These are phyloP conservation scores for Notarius quadriscutis DNA, from an alignment of 2,113 vertebrate species.

Conservation along the genomic window DNA sequence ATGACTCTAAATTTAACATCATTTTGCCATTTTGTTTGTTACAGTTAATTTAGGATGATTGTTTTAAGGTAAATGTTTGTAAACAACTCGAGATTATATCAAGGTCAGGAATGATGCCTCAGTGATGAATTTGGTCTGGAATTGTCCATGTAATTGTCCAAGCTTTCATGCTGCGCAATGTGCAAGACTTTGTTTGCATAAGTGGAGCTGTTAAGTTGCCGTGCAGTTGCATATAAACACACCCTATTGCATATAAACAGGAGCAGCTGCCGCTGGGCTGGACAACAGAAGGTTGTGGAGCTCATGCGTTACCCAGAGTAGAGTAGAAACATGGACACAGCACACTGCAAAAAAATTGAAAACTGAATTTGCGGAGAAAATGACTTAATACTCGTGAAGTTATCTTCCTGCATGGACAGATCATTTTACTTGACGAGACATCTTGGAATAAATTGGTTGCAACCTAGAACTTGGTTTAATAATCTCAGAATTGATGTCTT, in stretches of 20 bases:
- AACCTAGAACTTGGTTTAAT: no score
- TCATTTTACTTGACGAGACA: no score
- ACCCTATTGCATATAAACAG: conserved; percentile 38
- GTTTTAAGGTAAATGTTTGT: conserved; percentile 28
- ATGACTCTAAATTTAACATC: conserved; percentile 22
- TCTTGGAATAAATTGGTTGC: no score
- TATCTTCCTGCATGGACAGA: no score
- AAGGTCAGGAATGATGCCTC: conserved; percentile 4
- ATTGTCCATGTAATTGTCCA: conserved; percentile 22
- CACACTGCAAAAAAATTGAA: background rate
- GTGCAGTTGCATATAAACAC: conserved; percentile 39
- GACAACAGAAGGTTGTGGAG: background rate
- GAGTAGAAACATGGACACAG: background rate
- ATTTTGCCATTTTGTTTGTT: conserved; percentile 2
- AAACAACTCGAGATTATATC: conserved; percentile 18
- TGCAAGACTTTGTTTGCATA: conserved; percentile 30
- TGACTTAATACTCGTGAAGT: no score
- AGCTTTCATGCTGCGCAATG: conserved; percentile 16
- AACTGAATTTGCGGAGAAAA: no score
- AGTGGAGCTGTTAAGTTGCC: conserved; percentile 23
- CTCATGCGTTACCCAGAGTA: background rate
- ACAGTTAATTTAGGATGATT: conserved; percentile 3
- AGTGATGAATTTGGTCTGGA: conserved; percentile 20
- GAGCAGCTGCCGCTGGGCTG: conserved; percentile 33
- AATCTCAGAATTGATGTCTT: no score